Evolutionary conservation across 2,797 vertebrate genomes (phyloP).

Genomic region (Phyllotis vaccarum): DNA sequence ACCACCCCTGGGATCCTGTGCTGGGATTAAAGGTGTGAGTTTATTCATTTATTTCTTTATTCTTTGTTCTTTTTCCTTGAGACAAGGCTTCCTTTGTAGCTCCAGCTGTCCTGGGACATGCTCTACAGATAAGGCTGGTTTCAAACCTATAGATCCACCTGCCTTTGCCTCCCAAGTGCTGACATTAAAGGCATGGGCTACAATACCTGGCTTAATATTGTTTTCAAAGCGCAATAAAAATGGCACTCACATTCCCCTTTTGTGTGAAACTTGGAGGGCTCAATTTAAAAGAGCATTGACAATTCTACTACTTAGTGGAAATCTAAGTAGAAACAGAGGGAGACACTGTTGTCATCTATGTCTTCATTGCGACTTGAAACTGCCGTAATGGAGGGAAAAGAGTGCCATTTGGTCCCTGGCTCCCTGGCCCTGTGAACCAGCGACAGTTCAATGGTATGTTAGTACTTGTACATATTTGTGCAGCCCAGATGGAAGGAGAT

Average conservation of each 20-base stretch:
- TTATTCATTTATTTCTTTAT: not conserved
- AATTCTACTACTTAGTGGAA: not conserved
- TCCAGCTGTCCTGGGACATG: not conserved
- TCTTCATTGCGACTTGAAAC: conserved; percentile 29
- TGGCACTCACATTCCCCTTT: not conserved
- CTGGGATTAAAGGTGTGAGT: too few species aligned
- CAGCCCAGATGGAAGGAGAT: too few species aligned
- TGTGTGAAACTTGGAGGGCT: not conserved
- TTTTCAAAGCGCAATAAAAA: conserved; percentile 24
- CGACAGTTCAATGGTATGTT: too few species aligned
- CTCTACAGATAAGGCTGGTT: not conserved
- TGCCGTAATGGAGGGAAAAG: not conserved
- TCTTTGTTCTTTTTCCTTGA: not conserved
- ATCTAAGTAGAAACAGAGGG: not conserved
- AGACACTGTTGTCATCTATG: not conserved
- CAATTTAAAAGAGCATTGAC: conserved; percentile 10
- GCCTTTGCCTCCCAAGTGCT: not conserved
- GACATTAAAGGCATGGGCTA: not conserved
- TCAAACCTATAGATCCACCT: not conserved
- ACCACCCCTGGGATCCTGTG: too few species aligned
- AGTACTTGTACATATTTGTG: too few species aligned
- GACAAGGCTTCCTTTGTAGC: not conserved
- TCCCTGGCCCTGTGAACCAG: not conserved
- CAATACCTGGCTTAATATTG: not conserved
- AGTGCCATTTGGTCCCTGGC: not conserved